phyloP scores from a whole-genome alignment of 2,888 invertebrate genomes.

The Hipparchia sbordonii region DNA sequence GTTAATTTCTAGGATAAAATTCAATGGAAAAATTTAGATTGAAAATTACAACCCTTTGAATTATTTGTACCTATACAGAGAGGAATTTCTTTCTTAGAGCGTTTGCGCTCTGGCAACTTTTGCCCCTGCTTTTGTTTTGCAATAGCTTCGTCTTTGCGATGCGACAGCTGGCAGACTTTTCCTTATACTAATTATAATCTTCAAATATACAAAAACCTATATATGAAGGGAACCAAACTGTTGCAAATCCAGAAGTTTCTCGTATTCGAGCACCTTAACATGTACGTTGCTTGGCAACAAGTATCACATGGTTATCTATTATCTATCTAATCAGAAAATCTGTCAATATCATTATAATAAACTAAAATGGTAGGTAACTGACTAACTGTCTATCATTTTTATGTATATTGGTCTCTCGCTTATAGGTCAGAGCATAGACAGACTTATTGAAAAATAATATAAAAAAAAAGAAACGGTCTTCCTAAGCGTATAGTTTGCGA shows the following conservation, averaged over 20 bases:
- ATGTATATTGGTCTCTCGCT: neutral
- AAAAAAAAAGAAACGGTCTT: neutral
- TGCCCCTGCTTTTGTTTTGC: neutral
- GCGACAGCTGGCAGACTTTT: neutral
- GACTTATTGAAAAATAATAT: neutral
- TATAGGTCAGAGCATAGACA: neutral
- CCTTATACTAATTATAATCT: neutral
- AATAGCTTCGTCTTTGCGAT: neutral
- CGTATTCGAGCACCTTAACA: neutral
- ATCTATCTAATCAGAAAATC: neutral
- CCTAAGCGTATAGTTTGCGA: neutral
- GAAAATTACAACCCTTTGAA: constrained; percentile 9
- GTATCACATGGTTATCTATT: neutral
- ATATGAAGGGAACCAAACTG: neutral
- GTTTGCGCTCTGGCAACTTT: neutral
- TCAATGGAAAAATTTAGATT: neutral
- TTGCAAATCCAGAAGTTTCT: neutral
- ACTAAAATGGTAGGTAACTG: too few relatives aligned
- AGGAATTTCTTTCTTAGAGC: neutral
- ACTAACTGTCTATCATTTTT: neutral
- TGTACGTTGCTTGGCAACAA: constrained; percentile 6
- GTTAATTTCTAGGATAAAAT: neutral
- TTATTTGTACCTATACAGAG: neutral
- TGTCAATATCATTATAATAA: neutral
- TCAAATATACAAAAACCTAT: too few relatives aligned